Evolutionary conservation across 2,113 vertebrate species (phyloP), one percentile per base, ranked within the genome.

Genomic region (Neoarius graeffei): DNA sequence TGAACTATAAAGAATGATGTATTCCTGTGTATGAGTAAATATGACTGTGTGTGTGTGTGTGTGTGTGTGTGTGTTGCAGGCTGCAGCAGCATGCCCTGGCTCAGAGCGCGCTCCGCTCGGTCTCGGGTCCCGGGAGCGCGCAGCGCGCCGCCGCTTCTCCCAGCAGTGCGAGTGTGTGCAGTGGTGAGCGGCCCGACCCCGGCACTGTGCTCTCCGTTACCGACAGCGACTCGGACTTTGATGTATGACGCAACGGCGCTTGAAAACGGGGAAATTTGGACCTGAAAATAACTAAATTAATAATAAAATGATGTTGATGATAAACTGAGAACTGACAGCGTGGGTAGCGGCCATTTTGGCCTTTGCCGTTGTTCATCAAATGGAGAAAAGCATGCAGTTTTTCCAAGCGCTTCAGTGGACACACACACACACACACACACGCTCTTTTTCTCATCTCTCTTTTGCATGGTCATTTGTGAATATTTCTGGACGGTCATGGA

Each of bases 181-280:
- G 96, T 94, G 96, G 95, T 77, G 97, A 97, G 92, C 95, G 96
- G 86, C 96, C 94, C 73, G 97, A 97, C 91, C 97, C 96, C 86
- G 97, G 97, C 91, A 97, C 96, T 64, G 96, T 97, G 85, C 97
- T 98, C 93, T 99, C 97, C 89, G 97, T 97, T 90, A 98, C 97
- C 89, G 98, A 98, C 96, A 99, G 97, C 95, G 98, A 99, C 95
- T 99, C 97, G 89, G 98, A 99, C 95, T 96, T 98, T 95, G 98
- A 99, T 93, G 97, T 98, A 94, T 99, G 96, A 98, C 93, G 92
- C 60, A 74, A 85, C 81, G 9, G 90, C 76, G 92, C 88, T 91
- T 42, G 85, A 88, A 80, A 62, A 91, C 89, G 35, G 85, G 88
- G 64, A 17, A 85, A 90, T 89, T 89, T 90, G 88, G 89, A 92